Evolutionary conservation across 2,113 vertebrate genomes (phyloP), one percentile per base, ranked within the genome.

Genomic region (Lota lota): DNA sequence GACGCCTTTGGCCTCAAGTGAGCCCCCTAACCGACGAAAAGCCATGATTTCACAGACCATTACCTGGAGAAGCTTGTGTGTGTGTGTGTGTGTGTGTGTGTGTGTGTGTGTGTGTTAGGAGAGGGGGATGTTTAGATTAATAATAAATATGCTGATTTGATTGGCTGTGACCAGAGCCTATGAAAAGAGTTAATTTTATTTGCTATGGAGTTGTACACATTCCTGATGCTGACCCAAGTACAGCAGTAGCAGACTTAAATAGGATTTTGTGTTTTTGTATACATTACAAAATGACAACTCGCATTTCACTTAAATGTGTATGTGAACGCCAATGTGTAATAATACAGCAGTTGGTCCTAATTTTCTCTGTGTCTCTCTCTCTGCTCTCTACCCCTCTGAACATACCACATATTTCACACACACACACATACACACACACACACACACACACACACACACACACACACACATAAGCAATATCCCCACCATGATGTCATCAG

Each of bases 21-120:
- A 78, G 77, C 66, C 76, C 85, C 80, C 74, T 50, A 1, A 79
- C 80, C 83, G 83, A 87, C 85, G 88, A 86, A 62, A 86, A 84
- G 85, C 79, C 83, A 82, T 88, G 86, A 88, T 90, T 88, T 85
- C 88, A 87, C 83, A 89, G 80, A 79, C 82, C 85, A 85, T 88
- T 90, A 88, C 85, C 86, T 86, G 87, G 82, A 77, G 83, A 58
- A 70, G 80, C 16, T 28, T 28, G 28, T 33, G 28, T 4, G 28
- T 33, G 28, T 33, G 28, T 33, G 28, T 33, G 28, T 33, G 28
- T 33, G 28, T 33, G 28, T 33, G 28, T 33, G 28, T 33, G 61
- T 82, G 75, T 75, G 78, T 76, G 76, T 5, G 19, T 68, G 75
- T 64, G 36, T 2, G 69, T 66, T 76, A 78, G 81, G 53, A 65